A percentile compares a stretch with the other conserved stretches of the same genome.
These are phyloP conservation scores for Archaeoteleia sp. DNA, from an alignment of 2,888 invertebrate species.

Conservation along the genomic window DNA sequence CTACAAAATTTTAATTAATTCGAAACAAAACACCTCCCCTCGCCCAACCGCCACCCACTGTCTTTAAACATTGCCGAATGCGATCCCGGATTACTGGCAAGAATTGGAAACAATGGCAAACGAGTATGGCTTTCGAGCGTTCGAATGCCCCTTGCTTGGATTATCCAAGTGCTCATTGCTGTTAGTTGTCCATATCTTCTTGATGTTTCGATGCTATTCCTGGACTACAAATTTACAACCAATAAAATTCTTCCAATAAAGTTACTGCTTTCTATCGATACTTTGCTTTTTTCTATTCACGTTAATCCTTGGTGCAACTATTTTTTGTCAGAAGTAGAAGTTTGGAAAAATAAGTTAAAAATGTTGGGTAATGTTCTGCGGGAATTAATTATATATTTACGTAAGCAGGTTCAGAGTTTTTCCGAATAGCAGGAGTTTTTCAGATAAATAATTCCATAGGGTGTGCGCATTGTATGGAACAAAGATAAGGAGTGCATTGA, in stretches of 20 bases:
- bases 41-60: neutral
- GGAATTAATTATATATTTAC: too few relatives aligned
- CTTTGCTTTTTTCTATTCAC: too few relatives aligned
- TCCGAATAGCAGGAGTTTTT: too few relatives aligned
- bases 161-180: conserved; percentile 41
- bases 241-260: too few relatives aligned
- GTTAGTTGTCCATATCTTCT: conserved; percentile 35
- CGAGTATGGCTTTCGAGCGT: conserved; percentile 43
- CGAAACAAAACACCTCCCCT: conserved; percentile 58
- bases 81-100: conserved; percentile 42
- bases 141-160: conserved; percentile 46
- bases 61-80: conserved; percentile 21
- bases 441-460: too few relatives aligned
- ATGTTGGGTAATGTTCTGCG: too few relatives aligned
- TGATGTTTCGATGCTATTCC: conserved; percentile 23
- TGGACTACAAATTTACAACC: neutral
- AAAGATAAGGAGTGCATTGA: too few relatives aligned
- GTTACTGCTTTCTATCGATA: neutral
- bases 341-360: too few relatives aligned
- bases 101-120: conserved; percentile 54
- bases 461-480: too few relatives aligned
- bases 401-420: too few relatives aligned
- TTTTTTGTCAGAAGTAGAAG: too few relatives aligned
- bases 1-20: conserved; percentile 64
- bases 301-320: too few relatives aligned